Evolutionary conservation across 2,797 vertebrate genomes (phyloP), one percentile per base, ranked within the genome.

Genomic region (Danio tinwini): DNA sequence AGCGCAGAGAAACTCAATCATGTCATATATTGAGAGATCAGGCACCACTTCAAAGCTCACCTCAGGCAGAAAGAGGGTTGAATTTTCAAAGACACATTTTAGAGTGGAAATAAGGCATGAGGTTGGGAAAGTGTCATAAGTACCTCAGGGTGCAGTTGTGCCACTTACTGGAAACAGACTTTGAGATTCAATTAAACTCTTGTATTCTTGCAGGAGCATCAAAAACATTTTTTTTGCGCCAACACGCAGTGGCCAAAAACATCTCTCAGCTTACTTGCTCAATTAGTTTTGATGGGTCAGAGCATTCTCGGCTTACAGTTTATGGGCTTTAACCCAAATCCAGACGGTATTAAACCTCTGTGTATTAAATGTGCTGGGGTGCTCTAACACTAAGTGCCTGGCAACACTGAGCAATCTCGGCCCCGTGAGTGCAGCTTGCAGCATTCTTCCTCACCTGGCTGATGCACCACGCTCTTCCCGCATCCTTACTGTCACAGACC

Each of bases 261-360:
- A 13, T 67, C 8, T 45, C 76, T 58, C 21, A 55, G 52, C 59
- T 65, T 61, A 62, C 64, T 67, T 44, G 42, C 55, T 74, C 62
- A 74, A 64, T 81, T 78, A 64, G 40, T 78, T 81, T 75, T 80
- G 80, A 84, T 82, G 76, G 83, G 80, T 84, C 80, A 76, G 80
- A 82, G 65, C 58, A 81, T 81, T 77, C 79, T 65, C 19, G 37
- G 79, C 75, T 81, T 69, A 78, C 29, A 55, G 61, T 62, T 50
- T 80, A 78, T 86, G 80, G 84, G 81, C 74, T 85, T 85, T 85
- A 77, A 84, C 82, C 81, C 53, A 75, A 62, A 82, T 89, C 83
- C 88, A 91, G 88, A 87, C 87, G 85, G 83, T 68, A 84, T 86
- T 90, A 84, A 88, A 84, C 53, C 59, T 82, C 88, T 89, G 88